Base-by-base conservation (phyloP, 2,113 vertebrate genomes). In the Periophthalmodon schlosseri region DNA sequence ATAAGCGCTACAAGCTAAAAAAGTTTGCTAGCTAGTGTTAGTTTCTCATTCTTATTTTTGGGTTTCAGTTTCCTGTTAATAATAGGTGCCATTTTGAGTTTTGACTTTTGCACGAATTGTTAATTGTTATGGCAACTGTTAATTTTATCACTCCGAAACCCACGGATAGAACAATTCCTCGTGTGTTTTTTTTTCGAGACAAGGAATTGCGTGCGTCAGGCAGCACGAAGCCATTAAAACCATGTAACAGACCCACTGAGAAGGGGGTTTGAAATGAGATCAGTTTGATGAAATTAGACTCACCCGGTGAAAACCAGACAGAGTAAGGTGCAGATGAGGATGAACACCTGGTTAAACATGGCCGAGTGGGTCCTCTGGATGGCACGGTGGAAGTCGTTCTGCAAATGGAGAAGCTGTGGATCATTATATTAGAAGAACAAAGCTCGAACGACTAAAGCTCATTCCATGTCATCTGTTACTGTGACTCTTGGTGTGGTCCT, bases 301-400 rank as follows among this genome's bases (percentile, higher is more conserved):
- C 92, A 99, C 97, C 98, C 97, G 0, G 97, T 99, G 90, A 99
- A 99, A 52, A 99, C 95, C 2, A 99, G 95, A 76, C 97, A 99
- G 7, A 99, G 92, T 69, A 99, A 92, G n/a, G 98, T 99, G 84
- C 98, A 99, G 94, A 99, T 97, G 36, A 99, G 94, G 86, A 99
- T 96, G 82, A 98, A 95, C 71, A 99, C 98, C 88, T 99, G 98
- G 94, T 99, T 99, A 75, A 97, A 99, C 98, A 99, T 99, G 0
- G 98, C 98, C 0, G 98, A 99, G 89, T 99, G 97, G 0, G 96
- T 98, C 82, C 98, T 93, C 83, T 99, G 96, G 77, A 99, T 99
- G 85, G 98, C 98, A 0, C 98, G 93, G 71, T 99, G 98, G 73
- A 99, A 95, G 82, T 99, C 98, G 0, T 99, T 99, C 97, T 99